phyloP scores from a whole-genome alignment of 2,888 invertebrate species.

The Synanthedon andrenaeformis region DNA sequence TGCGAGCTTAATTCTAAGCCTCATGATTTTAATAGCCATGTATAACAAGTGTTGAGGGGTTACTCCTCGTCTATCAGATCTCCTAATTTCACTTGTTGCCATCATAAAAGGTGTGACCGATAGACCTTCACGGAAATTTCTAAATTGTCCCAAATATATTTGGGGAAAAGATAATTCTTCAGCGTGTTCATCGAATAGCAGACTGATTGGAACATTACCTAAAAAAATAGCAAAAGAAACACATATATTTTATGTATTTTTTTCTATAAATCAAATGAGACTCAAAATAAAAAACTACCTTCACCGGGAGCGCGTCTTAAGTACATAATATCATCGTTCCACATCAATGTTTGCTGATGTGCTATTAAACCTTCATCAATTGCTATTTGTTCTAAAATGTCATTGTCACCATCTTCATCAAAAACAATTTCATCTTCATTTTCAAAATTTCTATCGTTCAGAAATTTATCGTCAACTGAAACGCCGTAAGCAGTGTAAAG shows the following conservation, averaged over 20 bases:
- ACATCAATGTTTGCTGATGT: neutral
- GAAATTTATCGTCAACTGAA: neutral
- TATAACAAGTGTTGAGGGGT: slow-evolving; percentile 24
- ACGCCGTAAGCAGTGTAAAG: neutral
- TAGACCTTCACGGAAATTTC: slow-evolving; percentile 15
- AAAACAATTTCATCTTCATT: neutral
- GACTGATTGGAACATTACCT: neutral
- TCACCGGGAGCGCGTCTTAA: neutral
- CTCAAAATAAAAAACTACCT: neutral
- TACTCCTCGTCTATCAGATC: slow-evolving; percentile 31
- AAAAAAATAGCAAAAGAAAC: no score
- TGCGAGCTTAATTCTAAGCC: slow-evolving; percentile 7
- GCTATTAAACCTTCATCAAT: neutral
- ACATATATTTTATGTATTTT: no score
- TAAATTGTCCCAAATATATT: slow-evolving; percentile 32
- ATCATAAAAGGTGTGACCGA: slow-evolving; percentile 30
- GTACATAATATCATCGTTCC: neutral
- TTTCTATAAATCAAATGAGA: no score
- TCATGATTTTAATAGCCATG: slow-evolving; percentile 23
- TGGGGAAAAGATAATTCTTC: slow-evolving; percentile 2
- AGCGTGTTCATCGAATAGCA: neutral
- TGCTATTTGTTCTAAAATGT: neutral
- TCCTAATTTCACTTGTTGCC: slow-evolving; percentile 32
- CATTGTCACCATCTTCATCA: neutral
- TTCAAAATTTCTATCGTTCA: neutral